These are phyloP conservation scores for Trichoplusia ni DNA, from an alignment of 1,140 invertebrate species.

Conservation along the genomic window DNA sequence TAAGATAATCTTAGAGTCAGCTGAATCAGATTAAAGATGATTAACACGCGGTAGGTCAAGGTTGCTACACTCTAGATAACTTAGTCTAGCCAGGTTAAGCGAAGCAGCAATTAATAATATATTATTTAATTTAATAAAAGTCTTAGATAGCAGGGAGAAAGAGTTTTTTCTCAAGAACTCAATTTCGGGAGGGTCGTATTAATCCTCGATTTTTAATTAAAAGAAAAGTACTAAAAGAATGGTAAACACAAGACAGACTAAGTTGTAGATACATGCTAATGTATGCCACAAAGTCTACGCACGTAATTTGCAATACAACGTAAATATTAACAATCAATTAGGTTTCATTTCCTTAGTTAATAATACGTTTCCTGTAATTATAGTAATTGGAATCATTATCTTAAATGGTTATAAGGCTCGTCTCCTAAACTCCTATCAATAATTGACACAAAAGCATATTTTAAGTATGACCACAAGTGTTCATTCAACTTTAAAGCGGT, in stretches of 20 bases:
- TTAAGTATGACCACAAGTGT: background rate
- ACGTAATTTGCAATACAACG: background rate
- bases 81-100: background rate
- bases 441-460: background rate
- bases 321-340: slow-evolving; percentile 5
- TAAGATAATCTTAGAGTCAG: too few species aligned
- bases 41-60: background rate
- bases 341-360: slow-evolving; percentile 25
- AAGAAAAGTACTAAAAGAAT: too few species aligned
- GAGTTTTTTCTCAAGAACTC: too few species aligned
- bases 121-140: background rate
- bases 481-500: background rate
- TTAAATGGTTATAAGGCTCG: background rate
- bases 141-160: too few species aligned
- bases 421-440: too few species aligned
- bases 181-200: too few species aligned
- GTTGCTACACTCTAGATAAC: too few species aligned
- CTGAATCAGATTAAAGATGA: background rate
- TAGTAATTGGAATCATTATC: slow-evolving; percentile 5
- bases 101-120: background rate
- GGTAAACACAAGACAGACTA: too few species aligned
- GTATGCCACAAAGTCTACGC: background rate
- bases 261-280: too few species aligned
- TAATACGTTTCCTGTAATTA: slow-evolving; percentile 20
- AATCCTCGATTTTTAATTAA: too few species aligned